Base-by-base conservation (phyloP, 2,113 vertebrate species). In the Arvicanthis niloticus region DNA sequence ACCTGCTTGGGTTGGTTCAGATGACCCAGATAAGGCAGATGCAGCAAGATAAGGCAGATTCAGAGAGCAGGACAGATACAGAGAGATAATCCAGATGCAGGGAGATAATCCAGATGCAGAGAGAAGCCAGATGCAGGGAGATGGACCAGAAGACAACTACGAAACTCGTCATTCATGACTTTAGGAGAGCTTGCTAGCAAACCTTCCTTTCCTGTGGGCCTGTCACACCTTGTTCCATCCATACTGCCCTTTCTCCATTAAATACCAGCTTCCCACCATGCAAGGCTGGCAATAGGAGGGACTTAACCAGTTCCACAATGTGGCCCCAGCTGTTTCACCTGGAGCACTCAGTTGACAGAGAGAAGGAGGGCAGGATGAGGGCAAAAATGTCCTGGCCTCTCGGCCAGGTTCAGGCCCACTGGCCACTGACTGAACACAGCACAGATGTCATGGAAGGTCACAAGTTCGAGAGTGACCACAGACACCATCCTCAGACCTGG, bases 381-480 rank as follows among this genome's bases (percentile, higher is more conserved):
- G 72, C 87, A 73, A 87, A 16, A 3, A 60, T 1, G 29, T 84
- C 53, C 84, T 65, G 8, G 62, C 7, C 13, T 60, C 40, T 73
- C 0, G 0, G 15, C n/a, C n/a, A 45, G 58, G 40, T 68, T 82
- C 42, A 2, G 5, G 87, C 13, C 91, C 58, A 37, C 29, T 2
- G 62, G 62, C 17, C 58, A 29, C 73, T 15, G 0, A 17, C 58
- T 22, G 26, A 89, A 73, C 67, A 10, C 1, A 62, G 24, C 1
- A 1, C 16, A 51, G 8, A 68, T 26, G 40, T 40, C 16, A 7
- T 0, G 1, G 3, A 1, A 76, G 21, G n/a, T 70, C 53, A 26
- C 65, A 81, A 22, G 40, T 22, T 37, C 42, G n/a, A 1, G 0
- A 15, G 26, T 67, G 21, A 5, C 4, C 7, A 0, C 0, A 16